A percentile compares a stretch with the other conserved stretches of the same genome.
phyloP scores from a whole-genome alignment of 1,140 invertebrate species.

The Drosophila serrata region DNA sequence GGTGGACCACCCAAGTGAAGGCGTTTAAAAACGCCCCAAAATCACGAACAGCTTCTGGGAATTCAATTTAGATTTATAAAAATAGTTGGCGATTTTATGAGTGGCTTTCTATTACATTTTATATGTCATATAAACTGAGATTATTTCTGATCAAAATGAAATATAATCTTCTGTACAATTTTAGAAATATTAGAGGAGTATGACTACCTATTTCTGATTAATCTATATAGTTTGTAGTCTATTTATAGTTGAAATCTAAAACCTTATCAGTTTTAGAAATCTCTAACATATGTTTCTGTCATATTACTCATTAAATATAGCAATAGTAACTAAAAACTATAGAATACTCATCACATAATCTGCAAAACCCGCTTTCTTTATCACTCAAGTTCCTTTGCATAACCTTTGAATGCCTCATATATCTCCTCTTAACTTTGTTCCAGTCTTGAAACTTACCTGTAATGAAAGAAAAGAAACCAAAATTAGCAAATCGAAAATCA shows the following conservation, averaged over 20 bases:
- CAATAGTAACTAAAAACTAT: not conserved
- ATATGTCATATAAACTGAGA: no score
- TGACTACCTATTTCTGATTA: not conserved
- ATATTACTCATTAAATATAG: not conserved
- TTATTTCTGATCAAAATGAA: not conserved
- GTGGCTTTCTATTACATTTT: not conserved
- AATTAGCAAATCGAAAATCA: constrained; percentile 56
- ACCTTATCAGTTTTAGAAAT: not conserved
- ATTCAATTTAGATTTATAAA: not conserved
- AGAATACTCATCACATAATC: not conserved
- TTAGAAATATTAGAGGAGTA: not conserved
- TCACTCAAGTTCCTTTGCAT: not conserved
- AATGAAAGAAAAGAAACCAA: constrained; percentile 31
- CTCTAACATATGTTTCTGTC: not conserved
- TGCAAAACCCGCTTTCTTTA: not conserved
- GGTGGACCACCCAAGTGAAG: constrained; percentile 47
- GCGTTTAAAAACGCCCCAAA: constrained; percentile 27
- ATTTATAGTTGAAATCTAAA: not conserved
- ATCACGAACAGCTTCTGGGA: not conserved
- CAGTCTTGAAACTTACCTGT: constrained; percentile 53
- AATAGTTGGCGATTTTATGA: not conserved
- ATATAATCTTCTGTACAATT: not conserved
- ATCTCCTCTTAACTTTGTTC: not conserved
- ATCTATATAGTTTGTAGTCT: no score
- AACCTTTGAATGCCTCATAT: not conserved